Evolutionary conservation across 2,888 invertebrate genomes (phyloP).

Genomic region (Euzetes globulus): DNA sequence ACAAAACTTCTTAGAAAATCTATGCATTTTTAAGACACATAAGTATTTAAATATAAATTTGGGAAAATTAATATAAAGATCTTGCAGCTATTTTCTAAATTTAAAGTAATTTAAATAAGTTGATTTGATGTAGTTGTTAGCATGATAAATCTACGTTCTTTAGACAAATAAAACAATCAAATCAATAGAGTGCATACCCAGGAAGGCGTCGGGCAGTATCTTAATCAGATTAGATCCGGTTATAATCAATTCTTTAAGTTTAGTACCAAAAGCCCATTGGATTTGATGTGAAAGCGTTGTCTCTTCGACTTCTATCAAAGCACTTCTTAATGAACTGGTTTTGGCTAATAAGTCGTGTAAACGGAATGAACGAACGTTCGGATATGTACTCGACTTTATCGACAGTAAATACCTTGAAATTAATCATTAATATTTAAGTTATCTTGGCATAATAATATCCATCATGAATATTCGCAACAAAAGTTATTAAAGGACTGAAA

Average conservation of each 20-base stretch:
- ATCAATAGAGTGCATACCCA: conserved; percentile 35
- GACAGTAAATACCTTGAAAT: conserved; percentile 39
- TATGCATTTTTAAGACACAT: no score
- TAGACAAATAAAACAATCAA: no score
- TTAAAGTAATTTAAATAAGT: no score
- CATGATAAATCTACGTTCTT: no score
- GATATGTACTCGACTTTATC: conserved; percentile 41
- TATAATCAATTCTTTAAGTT: conserved; percentile 69
- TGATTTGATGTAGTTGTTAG: no score
- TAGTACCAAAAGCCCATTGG: conserved; percentile 66
- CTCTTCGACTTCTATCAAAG: conserved; percentile 62
- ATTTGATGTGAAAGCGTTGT: conserved; percentile 65
- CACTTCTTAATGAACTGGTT: conserved; percentile 38
- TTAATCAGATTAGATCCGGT: conserved; percentile 64
- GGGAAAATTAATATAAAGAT: no score
- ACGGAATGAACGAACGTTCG: conserved; percentile 41
- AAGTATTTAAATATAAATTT: no score
- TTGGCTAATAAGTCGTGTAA: conserved; percentile 41
- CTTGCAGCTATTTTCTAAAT: no score
- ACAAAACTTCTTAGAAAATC: no score
- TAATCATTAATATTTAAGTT: not conserved
- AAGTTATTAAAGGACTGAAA: no score
- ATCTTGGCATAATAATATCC: not conserved
- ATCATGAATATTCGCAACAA: not conserved
- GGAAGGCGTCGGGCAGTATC: conserved; percentile 68